Evolutionary conservation across 2,113 vertebrate species (phyloP).

Genomic region (Microcebus ravelobensis): DNA sequence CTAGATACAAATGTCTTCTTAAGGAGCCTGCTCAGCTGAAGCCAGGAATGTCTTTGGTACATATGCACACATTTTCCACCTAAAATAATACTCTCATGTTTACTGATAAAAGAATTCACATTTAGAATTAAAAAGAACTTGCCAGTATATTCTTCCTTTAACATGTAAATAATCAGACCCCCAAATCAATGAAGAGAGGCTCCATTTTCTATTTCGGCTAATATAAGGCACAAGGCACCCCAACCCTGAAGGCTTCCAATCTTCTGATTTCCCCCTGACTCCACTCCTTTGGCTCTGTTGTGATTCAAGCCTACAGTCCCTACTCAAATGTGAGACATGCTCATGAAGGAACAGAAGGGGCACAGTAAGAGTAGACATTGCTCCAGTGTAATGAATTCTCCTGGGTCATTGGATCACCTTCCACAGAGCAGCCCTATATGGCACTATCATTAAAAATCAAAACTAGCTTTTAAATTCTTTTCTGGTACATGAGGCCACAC

Average conservation of each 20-base stretch:
- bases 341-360: neutral
- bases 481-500: constrained; percentile 8
- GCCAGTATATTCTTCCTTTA: neutral
- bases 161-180: neutral
- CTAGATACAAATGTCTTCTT: neutral
- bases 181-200: neutral
- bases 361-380: neutral
- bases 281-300: neutral
- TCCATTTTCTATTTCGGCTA: neutral
- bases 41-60: neutral
- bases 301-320: neutral
- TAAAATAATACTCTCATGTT: neutral
- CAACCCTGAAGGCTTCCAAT: neutral
- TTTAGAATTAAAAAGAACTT: constrained; percentile 38
- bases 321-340: neutral
- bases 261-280: neutral
- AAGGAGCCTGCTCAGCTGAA: neutral
- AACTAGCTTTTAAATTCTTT: neutral
- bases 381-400: neutral
- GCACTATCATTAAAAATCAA: neutral
- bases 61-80: neutral
- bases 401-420: neutral
- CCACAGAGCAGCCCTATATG: neutral
- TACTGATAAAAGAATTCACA: neutral
- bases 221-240: neutral